phyloP scores from a whole-genome alignment of 2,888 invertebrate genomes.

The Scaptomyza caliginosa region DNA sequence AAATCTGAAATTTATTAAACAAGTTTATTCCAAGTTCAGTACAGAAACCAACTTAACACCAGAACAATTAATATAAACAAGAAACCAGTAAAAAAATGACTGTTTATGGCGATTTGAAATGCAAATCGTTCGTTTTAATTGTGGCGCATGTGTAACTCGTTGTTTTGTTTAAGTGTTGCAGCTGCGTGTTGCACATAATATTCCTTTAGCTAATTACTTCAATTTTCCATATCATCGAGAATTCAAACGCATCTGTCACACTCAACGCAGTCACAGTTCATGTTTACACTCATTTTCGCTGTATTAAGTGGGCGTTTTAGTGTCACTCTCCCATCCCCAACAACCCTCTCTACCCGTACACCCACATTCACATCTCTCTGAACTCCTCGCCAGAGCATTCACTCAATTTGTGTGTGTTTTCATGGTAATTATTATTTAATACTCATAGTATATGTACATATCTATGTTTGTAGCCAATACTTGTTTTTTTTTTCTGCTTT shows the following conservation, averaged over 20 bases:
- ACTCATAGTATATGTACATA: conserved; percentile 7
- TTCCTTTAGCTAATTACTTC: conserved; percentile 1
- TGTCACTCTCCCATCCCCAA: conserved; percentile 13
- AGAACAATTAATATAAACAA: not conserved
- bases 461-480: not conserved
- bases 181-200: not conserved
- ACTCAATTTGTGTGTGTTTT: conserved; percentile 46
- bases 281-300: conserved; percentile 36
- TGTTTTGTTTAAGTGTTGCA: not conserved
- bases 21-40: not conserved
- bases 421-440: conserved; percentile 67
- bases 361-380: too few relatives aligned
- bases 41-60: not conserved
- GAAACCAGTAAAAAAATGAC: not conserved
- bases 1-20: too few relatives aligned
- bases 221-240: conserved; percentile 29
- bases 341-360: not conserved
- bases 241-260: conserved; percentile 23
- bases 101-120: not conserved
- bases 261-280: conserved; percentile 45
- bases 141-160: not conserved
- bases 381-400: not conserved
- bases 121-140: not conserved
- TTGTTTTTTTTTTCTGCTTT: conserved; percentile 5
- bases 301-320: conserved; percentile 54